Conservation (phyloP, 2,888 invertebrate genomes). For the Antheraea yamamai region DNA sequence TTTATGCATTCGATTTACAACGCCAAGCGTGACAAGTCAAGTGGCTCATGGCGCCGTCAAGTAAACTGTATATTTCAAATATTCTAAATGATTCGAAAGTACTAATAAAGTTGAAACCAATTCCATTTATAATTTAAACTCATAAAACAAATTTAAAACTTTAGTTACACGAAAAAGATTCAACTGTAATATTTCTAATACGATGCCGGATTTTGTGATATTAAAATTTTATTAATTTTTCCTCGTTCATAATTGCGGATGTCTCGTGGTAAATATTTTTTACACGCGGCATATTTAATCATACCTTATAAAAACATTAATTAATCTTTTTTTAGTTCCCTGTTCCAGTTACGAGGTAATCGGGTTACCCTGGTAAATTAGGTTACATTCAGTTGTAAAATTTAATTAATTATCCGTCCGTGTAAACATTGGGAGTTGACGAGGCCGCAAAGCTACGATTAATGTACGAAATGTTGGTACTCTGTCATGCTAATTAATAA, state of each 20-base stretch:
- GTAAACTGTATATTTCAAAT: conserved; percentile 14
- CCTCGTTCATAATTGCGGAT: not conserved
- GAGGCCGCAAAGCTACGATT: conserved; percentile 2
- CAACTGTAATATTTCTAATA: too few species aligned
- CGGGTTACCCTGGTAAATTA: conserved; percentile 1
- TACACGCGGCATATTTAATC: not conserved
- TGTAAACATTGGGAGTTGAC: conserved; percentile 14
- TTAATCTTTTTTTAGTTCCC: not conserved
- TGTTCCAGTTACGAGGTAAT: conserved; percentile 4
- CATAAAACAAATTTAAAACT: too few species aligned
- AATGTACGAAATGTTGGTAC: not conserved
- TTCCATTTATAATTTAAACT: too few species aligned
- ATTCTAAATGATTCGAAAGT: not conserved
- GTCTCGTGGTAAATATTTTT: not conserved
- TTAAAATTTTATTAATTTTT: not conserved
- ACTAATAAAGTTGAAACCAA: too few species aligned
- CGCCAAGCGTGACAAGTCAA: conserved; percentile 18
- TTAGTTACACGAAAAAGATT: too few species aligned
- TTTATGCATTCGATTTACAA: conserved; percentile 15
- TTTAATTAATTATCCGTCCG: conserved; percentile 5
- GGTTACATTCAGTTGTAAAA: conserved; percentile 15
- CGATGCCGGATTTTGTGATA: too few species aligned
- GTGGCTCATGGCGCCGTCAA: conserved; percentile 18
- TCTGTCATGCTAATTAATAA: not conserved
- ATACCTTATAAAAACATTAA: not conserved